Base-by-base conservation (phyloP, 2,113 vertebrate genomes). In the Prinia subflava region DNA sequence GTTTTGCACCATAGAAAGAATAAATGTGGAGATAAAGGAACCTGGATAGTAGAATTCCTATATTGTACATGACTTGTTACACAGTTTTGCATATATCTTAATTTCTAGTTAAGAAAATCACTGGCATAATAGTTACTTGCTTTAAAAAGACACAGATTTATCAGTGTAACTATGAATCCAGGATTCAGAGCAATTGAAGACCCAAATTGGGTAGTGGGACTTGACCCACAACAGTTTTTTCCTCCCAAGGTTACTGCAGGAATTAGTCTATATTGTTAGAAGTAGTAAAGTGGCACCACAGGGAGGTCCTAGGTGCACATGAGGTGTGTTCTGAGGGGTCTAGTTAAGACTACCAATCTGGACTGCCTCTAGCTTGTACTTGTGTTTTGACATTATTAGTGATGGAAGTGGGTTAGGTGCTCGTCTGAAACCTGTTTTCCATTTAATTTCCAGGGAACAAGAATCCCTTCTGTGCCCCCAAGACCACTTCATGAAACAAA, bases 191-290 rank as follows among this genome's bases (percentile, higher is more conserved):
- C 11, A 46, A 12, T 3, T 64, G 33, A 62, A 82, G 14, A 62
- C 24, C 4, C 13, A 53, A 44, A 31, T 0, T 30, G 6, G 2
- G 15, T 42, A 24, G 9, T 14, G 24, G 8, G 4, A 19, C 5
- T 24, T 60, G 12, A 70, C 28, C 9, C 15, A 46, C 11, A 17
- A 82, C 30, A 8, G 4, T 44, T 69, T 70, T 67, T 18, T 19
- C 2, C 23, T 59, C 7, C 4, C 7, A 28, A 4, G 35, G 49
- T 80, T 67, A 37, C 22, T 46, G 8, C 8, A 50, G 28, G 64
- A 50, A 80, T 44, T 59, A 19, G 9, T 19, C 33, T 31, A 6
- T n/a, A 22, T 11, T 69, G 3, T 21, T 60, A n/a, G 19, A 74
- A 50, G 5, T 10, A 59, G 21, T 44, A 7, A 37, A 13, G 4